These are phyloP conservation scores for Tetrax tetrax DNA, from an alignment of 2,113 vertebrate genomes.

Conservation along the genomic window DNA sequence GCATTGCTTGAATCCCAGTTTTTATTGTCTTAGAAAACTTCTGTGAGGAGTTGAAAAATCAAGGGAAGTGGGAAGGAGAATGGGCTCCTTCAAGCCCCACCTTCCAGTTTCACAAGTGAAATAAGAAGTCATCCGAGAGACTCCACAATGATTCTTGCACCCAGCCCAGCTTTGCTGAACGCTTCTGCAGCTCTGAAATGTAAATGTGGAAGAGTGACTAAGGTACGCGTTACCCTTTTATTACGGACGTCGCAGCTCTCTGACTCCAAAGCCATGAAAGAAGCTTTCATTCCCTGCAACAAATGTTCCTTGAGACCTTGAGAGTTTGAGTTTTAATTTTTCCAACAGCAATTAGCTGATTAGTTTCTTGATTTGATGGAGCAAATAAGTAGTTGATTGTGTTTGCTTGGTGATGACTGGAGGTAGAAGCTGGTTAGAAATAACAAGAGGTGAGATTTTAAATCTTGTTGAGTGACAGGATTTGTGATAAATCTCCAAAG, in stretches of 20 bases:
- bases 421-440: neutral
- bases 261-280: neutral
- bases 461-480: neutral
- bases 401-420: neutral
- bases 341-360: constrained; percentile 14
- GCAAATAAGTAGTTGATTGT: neutral
- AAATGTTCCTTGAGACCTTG: neutral
- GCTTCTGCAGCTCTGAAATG: neutral
- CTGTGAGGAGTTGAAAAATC: neutral
- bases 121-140: neutral
- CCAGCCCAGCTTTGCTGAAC: neutral
- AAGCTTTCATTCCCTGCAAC: neutral
- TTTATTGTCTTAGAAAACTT: neutral
- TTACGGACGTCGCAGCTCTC: neutral
- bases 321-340: neutral
- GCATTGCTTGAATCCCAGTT: neutral
- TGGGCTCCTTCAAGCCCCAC: neutral
- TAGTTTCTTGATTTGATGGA: neutral
- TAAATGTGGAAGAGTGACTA: neutral
- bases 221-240: neutral
- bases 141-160: neutral
- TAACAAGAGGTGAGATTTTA: neutral
- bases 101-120: neutral
- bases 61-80: neutral
- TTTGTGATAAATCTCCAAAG: neutral